Evolutionary conservation across 2,797 vertebrate species (phyloP).

Genomic region (Ficedula albicollis): DNA sequence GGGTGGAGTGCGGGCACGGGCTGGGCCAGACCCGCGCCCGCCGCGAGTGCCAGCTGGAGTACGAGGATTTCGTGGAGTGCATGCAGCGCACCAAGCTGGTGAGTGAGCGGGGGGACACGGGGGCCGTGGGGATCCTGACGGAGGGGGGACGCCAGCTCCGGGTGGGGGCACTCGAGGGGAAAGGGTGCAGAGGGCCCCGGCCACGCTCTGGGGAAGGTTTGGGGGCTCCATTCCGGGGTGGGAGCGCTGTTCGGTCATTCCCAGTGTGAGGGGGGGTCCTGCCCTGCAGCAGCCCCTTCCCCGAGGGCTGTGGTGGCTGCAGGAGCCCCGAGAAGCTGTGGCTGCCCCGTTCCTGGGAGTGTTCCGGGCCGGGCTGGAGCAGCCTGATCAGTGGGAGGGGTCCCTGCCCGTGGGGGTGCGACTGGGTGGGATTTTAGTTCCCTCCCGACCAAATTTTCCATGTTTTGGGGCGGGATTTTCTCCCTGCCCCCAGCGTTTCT

Average conservation of each 20-base stretch:
- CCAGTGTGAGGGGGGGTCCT: not conserved
- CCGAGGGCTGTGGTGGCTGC: not conserved
- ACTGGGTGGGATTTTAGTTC: not conserved
- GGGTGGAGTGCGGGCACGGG: constrained; percentile 87
- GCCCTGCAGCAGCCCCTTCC: not conserved
- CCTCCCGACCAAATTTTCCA: rapidly evolving
- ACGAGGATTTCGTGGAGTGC: constrained; percentile 90
- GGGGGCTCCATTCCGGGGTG: rapidly evolving
- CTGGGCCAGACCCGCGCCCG: constrained; percentile 85
- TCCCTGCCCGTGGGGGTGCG: not conserved
- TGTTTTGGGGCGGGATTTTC: not conserved
- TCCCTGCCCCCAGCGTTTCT: not conserved
- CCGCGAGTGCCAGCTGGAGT: constrained; percentile 86
- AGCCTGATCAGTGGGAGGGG: rapidly evolving
- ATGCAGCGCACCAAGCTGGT: constrained; percentile 84
- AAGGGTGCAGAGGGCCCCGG: not conserved
- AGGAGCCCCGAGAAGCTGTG: not conserved
- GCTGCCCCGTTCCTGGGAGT: not conserved
- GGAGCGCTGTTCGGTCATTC: not conserved
- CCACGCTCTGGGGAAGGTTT: rapidly evolving
- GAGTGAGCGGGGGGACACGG: constrained; percentile 17
- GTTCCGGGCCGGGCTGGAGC: not conserved
- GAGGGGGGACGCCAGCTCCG: rapidly evolving
- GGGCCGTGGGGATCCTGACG: rapidly evolving
- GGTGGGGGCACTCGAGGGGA: not conserved